Percentiles rank a stretch among this genome's conserved stretches.
Conservation (phyloP, 2,888 invertebrate species). For the Agriopis marginaria region DNA sequence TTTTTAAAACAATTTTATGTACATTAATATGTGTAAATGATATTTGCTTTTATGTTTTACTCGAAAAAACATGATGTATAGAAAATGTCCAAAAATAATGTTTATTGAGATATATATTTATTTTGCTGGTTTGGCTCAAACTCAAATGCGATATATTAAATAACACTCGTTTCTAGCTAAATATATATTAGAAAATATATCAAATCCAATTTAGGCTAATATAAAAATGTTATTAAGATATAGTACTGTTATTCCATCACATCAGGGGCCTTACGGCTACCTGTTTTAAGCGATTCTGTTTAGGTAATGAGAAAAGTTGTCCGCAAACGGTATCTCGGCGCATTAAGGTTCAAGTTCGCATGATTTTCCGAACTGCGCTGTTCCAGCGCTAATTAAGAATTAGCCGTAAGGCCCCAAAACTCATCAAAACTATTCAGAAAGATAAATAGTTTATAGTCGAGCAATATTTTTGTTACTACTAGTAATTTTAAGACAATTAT, state of each 20-base stretch:
- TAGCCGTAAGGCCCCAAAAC: no score
- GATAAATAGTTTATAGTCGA: constrained; percentile 59
- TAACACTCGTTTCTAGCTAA: constrained; percentile 26
- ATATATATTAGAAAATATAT: constrained; percentile 32
- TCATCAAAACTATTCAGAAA: constrained; percentile 26
- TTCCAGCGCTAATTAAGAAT: no score
- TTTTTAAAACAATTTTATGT: not conserved
- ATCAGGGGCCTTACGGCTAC: constrained; percentile 23
- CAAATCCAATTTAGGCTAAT: constrained; percentile 27
- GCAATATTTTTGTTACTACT: constrained; percentile 84
- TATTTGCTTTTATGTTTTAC: not conserved
- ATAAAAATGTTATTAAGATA: constrained; percentile 33
- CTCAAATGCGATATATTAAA: not conserved
- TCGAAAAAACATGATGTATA: not conserved
- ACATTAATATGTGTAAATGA: not conserved
- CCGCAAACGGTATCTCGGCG: no score
- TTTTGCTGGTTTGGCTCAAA: constrained; percentile 20
- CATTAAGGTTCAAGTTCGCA: no score
- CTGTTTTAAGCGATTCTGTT: no score
- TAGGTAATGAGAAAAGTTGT: no score
- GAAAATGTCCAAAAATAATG: constrained; percentile 1
- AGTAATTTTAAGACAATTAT: constrained; percentile 68
- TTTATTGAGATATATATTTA: not conserved
- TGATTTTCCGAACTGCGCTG: no score
- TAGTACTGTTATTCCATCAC: constrained; percentile 41